Conservation (phyloP, 2,888 invertebrate genomes). For the Hirtodrosophila confusa region DNA sequence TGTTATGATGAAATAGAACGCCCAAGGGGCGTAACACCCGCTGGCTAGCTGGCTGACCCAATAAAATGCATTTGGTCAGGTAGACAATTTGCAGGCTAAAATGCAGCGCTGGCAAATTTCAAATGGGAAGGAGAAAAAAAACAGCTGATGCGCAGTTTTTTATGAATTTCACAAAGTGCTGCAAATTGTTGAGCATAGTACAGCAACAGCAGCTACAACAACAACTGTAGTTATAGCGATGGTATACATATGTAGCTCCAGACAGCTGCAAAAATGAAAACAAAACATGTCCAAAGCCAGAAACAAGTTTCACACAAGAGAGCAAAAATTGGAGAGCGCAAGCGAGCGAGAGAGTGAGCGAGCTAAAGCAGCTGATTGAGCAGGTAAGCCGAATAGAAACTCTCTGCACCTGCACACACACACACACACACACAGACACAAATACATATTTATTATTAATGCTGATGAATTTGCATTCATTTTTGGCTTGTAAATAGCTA, state of each 20-base stretch:
- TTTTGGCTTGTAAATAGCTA: constrained; percentile 39
- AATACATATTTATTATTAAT: constrained; percentile 1
- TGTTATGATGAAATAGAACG: constrained; percentile 43
- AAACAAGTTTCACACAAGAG: constrained; percentile 59
- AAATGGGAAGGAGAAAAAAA: constrained; percentile 25
- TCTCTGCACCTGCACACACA: constrained; percentile 57
- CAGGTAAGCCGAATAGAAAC: constrained; percentile 48
- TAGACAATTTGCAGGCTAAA: constrained; percentile 32
- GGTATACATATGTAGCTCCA: constrained; percentile 33
- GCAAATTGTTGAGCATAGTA: constrained; percentile 44
- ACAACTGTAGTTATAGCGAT: constrained; percentile 36
- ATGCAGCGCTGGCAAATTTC: constrained; percentile 57
- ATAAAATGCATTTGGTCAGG: constrained; percentile 48
- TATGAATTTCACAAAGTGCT: constrained; percentile 63
- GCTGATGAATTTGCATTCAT: constrained; percentile 49
- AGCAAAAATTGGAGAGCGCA: constrained; percentile 19
- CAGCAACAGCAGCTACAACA: constrained; percentile 20
- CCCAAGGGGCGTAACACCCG: constrained; percentile 42
- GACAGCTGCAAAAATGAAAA: constrained; percentile 76
- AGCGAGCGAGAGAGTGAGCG: constrained; percentile 2
- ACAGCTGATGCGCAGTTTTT: constrained; percentile 74
- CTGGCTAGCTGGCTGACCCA: constrained; percentile 53
- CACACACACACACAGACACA: constrained; percentile 13
- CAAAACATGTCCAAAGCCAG: constrained; percentile 67
- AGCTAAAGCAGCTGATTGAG: constrained; percentile 67